Base-by-base conservation (phyloP, 2,888 invertebrate species). In the Nemoura dubitans region DNA sequence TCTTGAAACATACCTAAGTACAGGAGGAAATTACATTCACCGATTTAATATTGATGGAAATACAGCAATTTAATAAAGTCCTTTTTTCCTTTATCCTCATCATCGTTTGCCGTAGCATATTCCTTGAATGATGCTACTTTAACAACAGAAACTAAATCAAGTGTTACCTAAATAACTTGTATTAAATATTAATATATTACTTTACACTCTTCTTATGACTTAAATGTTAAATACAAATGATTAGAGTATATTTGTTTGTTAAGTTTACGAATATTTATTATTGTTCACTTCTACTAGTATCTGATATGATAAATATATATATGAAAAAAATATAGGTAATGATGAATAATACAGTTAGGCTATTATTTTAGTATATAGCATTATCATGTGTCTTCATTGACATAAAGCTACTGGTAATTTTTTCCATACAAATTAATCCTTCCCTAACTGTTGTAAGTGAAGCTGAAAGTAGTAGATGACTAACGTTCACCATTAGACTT, bases 281-380 rank as follows among this genome's bases (percentile, higher is more conserved):
- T 59, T 59, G 59, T 59, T 59, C 59, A 59, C 59, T 59, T 3
- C 16, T 59, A 59, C 10, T 59, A 59, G 21, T 21, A 21, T 59
- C 59, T 59, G 59, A 59, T 59, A 59, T 59, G 59, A 59, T 59
- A 59, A 59, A 59, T 59, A 59, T 59, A 59, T 59, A 59, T 59
- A 7, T 59, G 59, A 59, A 59, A 59, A 59, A 59, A 59, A 59
- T 59, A 59, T 59, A 59, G 59, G 59, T 59, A 59, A 59, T 59
- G 14, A 59, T 59, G 59, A 78, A 78, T 78, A 28, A 27, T 78
- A 78, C 26, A 78, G 26, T 78, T 28, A 78, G 78, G 78, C 26
- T 27, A 78, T 78, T 78, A 78, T 21, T 78, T 78, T 78, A 27
- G 78, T 78, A 28, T 78, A 21, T 78, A 27, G 10, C 78, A 78